phyloP scores from a whole-genome alignment of 2,888 invertebrate genomes.

The Lysandra coridon region DNA sequence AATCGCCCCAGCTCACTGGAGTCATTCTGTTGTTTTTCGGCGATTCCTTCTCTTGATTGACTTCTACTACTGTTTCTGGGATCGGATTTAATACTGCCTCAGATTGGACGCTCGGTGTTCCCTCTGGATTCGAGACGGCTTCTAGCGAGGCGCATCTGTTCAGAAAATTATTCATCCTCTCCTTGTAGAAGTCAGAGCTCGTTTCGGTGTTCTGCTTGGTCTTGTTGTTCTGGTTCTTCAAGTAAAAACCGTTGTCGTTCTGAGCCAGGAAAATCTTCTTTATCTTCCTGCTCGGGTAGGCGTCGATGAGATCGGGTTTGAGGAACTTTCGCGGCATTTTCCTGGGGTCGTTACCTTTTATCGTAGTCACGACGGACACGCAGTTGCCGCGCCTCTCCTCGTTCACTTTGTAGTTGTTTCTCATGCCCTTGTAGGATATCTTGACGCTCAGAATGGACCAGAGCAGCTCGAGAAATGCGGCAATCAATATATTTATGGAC shows the following conservation, averaged over 20 bases:
- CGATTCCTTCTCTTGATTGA: slow-evolving; percentile 42
- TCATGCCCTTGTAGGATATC: slow-evolving; percentile 83
- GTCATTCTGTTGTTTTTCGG: slow-evolving; percentile 50
- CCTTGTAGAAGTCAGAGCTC: slow-evolving; percentile 71
- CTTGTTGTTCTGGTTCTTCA: slow-evolving; percentile 72
- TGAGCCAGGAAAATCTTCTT: slow-evolving; percentile 75
- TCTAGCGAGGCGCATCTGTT: slow-evolving; percentile 67
- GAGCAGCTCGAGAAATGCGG: slow-evolving; percentile 77
- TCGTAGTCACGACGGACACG: slow-evolving; percentile 76
- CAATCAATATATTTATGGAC: slow-evolving; percentile 81
- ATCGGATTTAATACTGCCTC: slow-evolving; percentile 61
- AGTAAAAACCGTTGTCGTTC: slow-evolving; percentile 67
- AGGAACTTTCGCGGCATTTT: slow-evolving; percentile 62
- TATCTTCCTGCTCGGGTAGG: slow-evolving; percentile 77
- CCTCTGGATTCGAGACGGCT: slow-evolving; percentile 61
- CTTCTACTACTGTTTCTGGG: slow-evolving; percentile 54
- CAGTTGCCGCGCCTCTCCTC: slow-evolving; percentile 72
- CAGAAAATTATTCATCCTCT: slow-evolving; percentile 70
- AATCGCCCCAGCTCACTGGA: slow-evolving; percentile 70
- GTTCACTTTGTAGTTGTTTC: slow-evolving; percentile 80
- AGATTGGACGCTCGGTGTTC: slow-evolving; percentile 60
- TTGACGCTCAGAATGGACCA: slow-evolving; percentile 82
- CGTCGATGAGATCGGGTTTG: slow-evolving; percentile 78
- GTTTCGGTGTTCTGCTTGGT: slow-evolving; percentile 68
- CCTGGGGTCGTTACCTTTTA: slow-evolving; percentile 75